Evolutionary conservation across 2,888 invertebrate species (phyloP).

Genomic region (Clitarchus hookeri): DNA sequence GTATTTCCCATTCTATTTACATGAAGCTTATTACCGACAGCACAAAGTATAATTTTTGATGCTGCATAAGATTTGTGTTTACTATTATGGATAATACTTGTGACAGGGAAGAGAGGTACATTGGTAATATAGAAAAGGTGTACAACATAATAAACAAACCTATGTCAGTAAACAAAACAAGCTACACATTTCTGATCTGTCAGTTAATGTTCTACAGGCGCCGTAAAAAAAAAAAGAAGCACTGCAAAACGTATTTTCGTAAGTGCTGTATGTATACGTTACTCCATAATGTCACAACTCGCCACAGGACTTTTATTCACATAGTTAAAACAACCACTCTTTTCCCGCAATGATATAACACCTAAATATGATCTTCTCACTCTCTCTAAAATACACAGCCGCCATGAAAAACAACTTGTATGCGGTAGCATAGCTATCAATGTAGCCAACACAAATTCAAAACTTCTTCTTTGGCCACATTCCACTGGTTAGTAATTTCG

Average conservation of each 20-base stretch:
- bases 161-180: background rate
- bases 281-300: background rate
- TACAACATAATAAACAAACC: background rate
- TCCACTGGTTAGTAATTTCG: too few species aligned
- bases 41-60: too few species aligned
- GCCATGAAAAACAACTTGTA: slow-evolving; percentile 37
- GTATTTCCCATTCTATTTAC: background rate
- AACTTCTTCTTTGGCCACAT: background rate
- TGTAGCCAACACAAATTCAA: slow-evolving; percentile 27
- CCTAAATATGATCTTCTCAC: slow-evolving; percentile 30
- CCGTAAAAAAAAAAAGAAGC: background rate
- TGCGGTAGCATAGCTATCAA: slow-evolving; percentile 23
- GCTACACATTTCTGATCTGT: background rate
- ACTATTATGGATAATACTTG: too few species aligned
- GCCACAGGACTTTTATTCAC: background rate
- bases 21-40: too few species aligned
- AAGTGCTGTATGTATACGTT: background rate
- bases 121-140: background rate
- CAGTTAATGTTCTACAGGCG: background rate
- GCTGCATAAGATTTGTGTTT: too few species aligned
- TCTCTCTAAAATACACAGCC: slow-evolving; percentile 29
- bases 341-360: background rate
- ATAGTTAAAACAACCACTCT: background rate
- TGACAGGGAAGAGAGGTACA: too few species aligned
- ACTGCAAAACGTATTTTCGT: background rate